Evolutionary conservation across 2,113 vertebrate species (phyloP).

Genomic region (Nyctibius bracteatus): DNA sequence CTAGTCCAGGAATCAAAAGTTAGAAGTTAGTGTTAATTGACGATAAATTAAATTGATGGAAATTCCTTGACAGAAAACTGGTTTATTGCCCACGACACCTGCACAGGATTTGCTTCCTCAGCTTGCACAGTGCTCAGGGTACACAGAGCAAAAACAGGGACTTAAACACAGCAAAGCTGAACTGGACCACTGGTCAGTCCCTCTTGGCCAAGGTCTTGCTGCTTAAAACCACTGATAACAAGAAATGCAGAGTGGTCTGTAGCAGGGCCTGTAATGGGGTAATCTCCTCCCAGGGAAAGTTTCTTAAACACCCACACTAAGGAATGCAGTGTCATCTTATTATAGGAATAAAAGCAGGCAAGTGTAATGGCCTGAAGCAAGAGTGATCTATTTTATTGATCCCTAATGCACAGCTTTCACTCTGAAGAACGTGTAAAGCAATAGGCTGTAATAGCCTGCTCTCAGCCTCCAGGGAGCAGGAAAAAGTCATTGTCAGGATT

Average conservation of each 20-base stretch:
- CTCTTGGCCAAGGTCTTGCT: neutral
- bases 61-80: neutral
- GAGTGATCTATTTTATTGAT: constrained; percentile 62
- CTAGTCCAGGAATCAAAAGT: neutral
- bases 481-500: constrained; percentile 55
- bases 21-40: neutral
- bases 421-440: constrained; percentile 23
- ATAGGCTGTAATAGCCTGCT: constrained; percentile 45
- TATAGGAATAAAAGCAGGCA: constrained; percentile 48
- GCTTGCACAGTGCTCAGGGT: neutral
- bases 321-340: constrained; percentile 46
- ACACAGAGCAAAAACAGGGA: neutral
- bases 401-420: constrained; percentile 49
- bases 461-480: constrained; percentile 31
- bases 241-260: neutral
- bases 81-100: neutral
- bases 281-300: neutral
- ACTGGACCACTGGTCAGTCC: neutral
- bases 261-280: neutral
- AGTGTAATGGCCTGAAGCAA: constrained; percentile 55
- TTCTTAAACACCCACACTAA: neutral
- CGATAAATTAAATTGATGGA: neutral
- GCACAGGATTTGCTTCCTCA: neutral
- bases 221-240: neutral
- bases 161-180: neutral